Evolutionary conservation across 2,113 vertebrate species (phyloP).

Genomic region (Anoura caudifer): DNA sequence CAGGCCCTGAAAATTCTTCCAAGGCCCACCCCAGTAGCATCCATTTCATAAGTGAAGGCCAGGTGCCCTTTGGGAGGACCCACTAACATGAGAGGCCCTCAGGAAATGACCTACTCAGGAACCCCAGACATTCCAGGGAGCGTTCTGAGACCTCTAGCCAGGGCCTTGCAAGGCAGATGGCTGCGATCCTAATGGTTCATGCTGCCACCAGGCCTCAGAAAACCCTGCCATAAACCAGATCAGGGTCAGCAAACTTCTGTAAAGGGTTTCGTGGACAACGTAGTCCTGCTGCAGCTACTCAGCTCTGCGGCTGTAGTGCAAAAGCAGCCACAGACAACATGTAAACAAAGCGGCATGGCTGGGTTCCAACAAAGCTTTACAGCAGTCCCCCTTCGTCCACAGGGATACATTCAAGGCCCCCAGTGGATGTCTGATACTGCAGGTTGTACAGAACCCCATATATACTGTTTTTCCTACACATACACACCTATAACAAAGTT

Average conservation of each 20-base stretch:
- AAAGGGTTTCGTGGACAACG: background rate
- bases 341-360: rapidly evolving
- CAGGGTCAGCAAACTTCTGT: too few species aligned
- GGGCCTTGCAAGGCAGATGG: background rate
- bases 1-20: background rate
- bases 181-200: background rate
- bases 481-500: background rate
- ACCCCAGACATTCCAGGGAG: background rate
- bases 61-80: background rate
- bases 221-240: background rate
- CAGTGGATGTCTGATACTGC: background rate
- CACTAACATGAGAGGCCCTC: background rate
- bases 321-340: background rate
- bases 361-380: background rate
- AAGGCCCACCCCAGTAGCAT: background rate
- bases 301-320: rapidly evolving
- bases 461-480: background rate
- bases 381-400: background rate
- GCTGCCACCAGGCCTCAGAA: background rate
- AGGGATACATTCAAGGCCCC: background rate
- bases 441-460: background rate
- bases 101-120: background rate
- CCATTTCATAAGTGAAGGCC: rapidly evolving
- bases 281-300: rapidly evolving
- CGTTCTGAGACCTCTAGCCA: background rate